Conservation (phyloP, 2,113 vertebrate species). For the Capreolus pygargus region DNA sequence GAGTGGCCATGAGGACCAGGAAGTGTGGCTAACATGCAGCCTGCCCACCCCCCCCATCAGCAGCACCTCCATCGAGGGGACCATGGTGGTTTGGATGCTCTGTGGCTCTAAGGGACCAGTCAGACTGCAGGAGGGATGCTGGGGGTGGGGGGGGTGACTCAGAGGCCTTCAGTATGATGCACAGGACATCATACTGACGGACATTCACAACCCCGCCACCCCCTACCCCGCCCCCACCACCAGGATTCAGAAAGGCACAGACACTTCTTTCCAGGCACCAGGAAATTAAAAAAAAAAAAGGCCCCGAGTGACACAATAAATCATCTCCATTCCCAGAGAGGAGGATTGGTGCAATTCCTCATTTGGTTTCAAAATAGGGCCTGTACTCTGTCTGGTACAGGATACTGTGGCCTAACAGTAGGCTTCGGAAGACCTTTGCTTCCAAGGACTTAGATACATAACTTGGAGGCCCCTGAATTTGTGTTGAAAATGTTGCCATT, state of each 20-base stretch:
- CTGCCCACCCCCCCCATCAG: neutral
- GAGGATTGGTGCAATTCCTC: neutral
- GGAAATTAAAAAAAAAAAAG: neutral
- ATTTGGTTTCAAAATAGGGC: conserved; percentile 36
- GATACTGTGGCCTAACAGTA: neutral
- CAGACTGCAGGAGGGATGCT: neutral
- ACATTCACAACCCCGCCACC: too few relatives aligned
- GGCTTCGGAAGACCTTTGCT: neutral
- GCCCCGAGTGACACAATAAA: neutral
- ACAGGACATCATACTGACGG: accelerated
- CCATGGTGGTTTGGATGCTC: accelerated
- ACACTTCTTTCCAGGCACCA: neutral
- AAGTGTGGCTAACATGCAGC: neutral
- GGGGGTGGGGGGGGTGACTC: neutral
- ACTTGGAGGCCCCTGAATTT: neutral
- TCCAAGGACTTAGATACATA: neutral
- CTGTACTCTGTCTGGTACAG: neutral
- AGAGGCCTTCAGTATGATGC: neutral
- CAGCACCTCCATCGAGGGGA: neutral
- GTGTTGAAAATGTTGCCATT: neutral
- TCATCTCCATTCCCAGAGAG: neutral
- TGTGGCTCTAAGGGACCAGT: neutral
- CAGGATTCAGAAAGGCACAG: neutral
- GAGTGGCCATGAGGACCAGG: neutral
- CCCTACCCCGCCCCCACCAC: accelerated